These are phyloP conservation scores for Montifringilla adamsi DNA, from an alignment of 2,113 vertebrate genomes.

Conservation along the genomic window DNA sequence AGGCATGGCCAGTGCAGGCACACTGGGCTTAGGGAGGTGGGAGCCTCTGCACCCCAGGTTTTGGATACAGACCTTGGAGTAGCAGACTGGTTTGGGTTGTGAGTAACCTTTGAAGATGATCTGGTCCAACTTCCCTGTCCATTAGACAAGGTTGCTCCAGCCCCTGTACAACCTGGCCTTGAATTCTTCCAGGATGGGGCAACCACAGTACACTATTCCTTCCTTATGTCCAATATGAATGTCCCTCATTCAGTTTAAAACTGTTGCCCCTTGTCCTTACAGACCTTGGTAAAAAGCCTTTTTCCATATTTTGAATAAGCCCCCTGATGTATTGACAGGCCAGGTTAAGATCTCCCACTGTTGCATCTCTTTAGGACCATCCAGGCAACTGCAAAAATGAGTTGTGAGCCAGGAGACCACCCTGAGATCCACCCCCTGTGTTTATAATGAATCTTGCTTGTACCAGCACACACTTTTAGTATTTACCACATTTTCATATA, in stretches of 20 bases:
- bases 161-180: neutral
- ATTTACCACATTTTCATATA: neutral
- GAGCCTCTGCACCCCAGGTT: neutral
- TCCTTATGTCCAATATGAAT: neutral
- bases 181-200: neutral
- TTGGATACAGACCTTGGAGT: neutral
- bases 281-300: neutral
- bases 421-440: neutral
- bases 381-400: neutral
- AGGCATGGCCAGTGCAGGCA: neutral
- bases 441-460: accelerated
- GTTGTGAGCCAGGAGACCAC: neutral
- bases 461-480: neutral
- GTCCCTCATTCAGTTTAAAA: neutral
- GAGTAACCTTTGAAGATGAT: neutral
- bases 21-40: neutral
- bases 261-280: neutral
- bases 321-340: neutral
- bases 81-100: neutral
- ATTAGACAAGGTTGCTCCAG: neutral
- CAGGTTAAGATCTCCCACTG: neutral
- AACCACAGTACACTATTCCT: neutral
- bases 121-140: neutral
- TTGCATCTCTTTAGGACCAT: neutral
- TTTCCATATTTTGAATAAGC: neutral